Evolutionary conservation across 2,888 invertebrate genomes (phyloP), one percentile per base, ranked within the genome.

Genomic region (Cordilura impudica): DNA sequence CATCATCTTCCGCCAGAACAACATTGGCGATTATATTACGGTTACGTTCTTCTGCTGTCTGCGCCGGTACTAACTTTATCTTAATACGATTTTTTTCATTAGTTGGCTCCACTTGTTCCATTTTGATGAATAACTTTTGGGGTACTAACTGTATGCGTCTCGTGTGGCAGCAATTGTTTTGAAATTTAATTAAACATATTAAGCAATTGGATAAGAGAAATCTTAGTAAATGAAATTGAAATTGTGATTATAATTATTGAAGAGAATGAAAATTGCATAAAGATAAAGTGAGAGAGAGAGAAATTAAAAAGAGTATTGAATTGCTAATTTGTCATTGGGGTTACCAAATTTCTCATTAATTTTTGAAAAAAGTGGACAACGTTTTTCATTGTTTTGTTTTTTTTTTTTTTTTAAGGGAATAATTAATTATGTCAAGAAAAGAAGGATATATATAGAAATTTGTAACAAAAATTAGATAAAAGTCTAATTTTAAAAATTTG

Each of bases 11-110:
- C 65, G 84, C 87, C 21, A 87, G 82, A 26, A 87, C 83, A 4
- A 87, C 82, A 78, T 87, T 87, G 45, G 87, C 88, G 1, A 87
- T 83, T 12, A 87, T 87, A 69, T 87, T 85, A n/a, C 84, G 85
- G 43, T 84, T 83, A 35, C 84, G 85, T 67, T 87, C 87, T 71
- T 87, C 87, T 2, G 83, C 85, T 3, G 84, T 84, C 23, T 79
- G 70, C 12, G 86, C 86, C 26, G 87, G 88, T 81, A 87, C 35
- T 75, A 87, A 77, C 69, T 82, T 86, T 67, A 87, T 85, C 81
- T 86, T 75, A 4, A 76, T 70, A n/a, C 6, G 26, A 39, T 73
- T 77, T 65, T 74, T 82, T 63, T 83, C 84, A 83, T 10, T 51
- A 49, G 47, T n/a, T 21, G 53, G 14, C 4, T 60, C 35, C 51